Evolutionary conservation across 1,140 invertebrate genomes (phyloP).

Genomic region (Drepana arcuata): DNA sequence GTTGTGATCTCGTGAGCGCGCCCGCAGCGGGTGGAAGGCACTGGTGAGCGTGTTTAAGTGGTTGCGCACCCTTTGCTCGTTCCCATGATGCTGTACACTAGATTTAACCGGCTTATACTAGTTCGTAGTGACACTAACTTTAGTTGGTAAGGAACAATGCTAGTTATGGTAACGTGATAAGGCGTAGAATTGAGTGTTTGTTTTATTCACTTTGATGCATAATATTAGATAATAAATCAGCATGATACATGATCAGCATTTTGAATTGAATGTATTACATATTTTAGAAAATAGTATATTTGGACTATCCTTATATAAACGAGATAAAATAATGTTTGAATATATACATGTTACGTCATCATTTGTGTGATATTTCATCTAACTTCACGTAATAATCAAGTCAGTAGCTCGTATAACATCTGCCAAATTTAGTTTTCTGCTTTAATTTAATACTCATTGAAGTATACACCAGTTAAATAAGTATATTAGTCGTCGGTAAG

Average conservation of each 20-base stretch:
- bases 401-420: too few relatives aligned
- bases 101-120: slow-evolving; percentile 1
- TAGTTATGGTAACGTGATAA: too few relatives aligned
- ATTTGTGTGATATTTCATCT: too few relatives aligned
- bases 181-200: background rate
- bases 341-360: too few relatives aligned
- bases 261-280: background rate
- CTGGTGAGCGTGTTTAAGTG: slow-evolving; percentile 47
- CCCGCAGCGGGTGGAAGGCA: slow-evolving; percentile 20
- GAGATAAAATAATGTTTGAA: too few relatives aligned
- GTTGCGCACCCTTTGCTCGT: slow-evolving; percentile 23
- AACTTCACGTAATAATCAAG: too few relatives aligned
- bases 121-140: slow-evolving; percentile 2
- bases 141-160: too few relatives aligned
- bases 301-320: too few relatives aligned
- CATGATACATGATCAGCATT: background rate
- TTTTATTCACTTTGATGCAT: background rate
- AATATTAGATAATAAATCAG: background rate
- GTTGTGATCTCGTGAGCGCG: slow-evolving; percentile 4
- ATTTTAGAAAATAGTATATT: background rate
- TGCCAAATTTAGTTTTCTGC: too few relatives aligned
- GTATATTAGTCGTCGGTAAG: too few relatives aligned
- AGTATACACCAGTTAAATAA: too few relatives aligned
- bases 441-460: too few relatives aligned
- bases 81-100: slow-evolving; percentile 18